Percentiles rank a stretch among this genome's conserved stretches.
Evolutionary conservation across 2,888 invertebrate genomes (phyloP).

Genomic region (Spilosoma lubricipeda): DNA sequence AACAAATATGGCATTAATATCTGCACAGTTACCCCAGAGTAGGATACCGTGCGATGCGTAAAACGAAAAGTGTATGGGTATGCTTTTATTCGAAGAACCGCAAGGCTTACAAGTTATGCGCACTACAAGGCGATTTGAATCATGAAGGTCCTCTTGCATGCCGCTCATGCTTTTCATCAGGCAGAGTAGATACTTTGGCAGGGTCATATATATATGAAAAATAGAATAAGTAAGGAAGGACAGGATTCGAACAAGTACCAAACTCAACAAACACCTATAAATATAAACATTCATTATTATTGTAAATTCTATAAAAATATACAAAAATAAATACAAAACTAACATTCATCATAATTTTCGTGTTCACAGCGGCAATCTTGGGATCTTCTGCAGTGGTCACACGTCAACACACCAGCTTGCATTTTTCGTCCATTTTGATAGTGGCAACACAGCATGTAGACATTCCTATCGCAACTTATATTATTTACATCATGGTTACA

Average conservation of each 20-base stretch:
- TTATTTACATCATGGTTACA: conserved; percentile 53
- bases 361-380: conserved; percentile 33
- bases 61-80: too few relatives aligned
- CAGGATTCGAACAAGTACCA: neutral
- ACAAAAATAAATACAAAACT: conserved; percentile 36
- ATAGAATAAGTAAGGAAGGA: too few relatives aligned
- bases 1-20: too few relatives aligned
- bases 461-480: conserved; percentile 55
- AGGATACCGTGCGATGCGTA: too few relatives aligned
- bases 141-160: too few relatives aligned
- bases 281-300: conserved; percentile 22
- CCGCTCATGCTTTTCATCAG: too few relatives aligned
- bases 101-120: too few relatives aligned
- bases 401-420: conserved; percentile 45
- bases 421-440: conserved; percentile 50
- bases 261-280: neutral
- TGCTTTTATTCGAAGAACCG: too few relatives aligned
- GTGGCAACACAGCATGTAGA: conserved; percentile 64
- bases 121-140: too few relatives aligned
- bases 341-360: conserved; percentile 31
- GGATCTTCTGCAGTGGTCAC: conserved; percentile 54
- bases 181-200: too few relatives aligned
- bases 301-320: conserved; percentile 26
- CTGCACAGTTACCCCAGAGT: too few relatives aligned
- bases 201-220: too few relatives aligned